Base-by-base conservation (phyloP, 2,888 invertebrate species). In the Cetonia aurata region DNA sequence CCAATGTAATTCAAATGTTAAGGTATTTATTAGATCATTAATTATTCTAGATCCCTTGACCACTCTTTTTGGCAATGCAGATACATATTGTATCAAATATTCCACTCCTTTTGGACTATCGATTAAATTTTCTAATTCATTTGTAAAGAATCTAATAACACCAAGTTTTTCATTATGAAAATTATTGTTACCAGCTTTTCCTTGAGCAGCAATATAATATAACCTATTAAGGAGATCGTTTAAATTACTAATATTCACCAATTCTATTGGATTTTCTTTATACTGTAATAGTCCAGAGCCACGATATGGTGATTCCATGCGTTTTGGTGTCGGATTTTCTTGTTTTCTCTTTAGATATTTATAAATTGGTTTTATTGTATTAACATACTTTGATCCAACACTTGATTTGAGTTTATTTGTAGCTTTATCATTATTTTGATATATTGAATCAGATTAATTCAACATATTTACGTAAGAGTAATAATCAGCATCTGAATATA, bases 1-100 rank as follows among this genome's bases (percentile, higher is more conserved):
- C 19, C 42, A n/a, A 48, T 69, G 52, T 15, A 69, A 19, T 19
- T 77, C 37, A 67, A 15, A 76, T 74, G 57, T 56, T 76, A n/a
- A 73, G 71, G 12, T 77, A 75, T 74, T 74, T 59, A 65, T 65
- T 15, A 65, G 9, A 50, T 48, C 42, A 48, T 50, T 65, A 17
- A 65, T 33, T 25, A 65, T 6, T 48, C 65, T 50, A 33, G 31
- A 25, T 33, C 33, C 55, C 15, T 56, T 56, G 3, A 33, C 15
- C 1, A 50, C 13, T 15, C 33, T 56, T 25, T 53, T 53, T 12
- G 53, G 53, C n/a, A 53, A 53, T 10, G 31, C 12, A 19, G 8
- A 25, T 53, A 53, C 19, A 56, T 31, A 56, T 56, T 25, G 31
- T 55, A 55, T 37, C 37, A 56, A 56, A 56, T 56, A 56, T 37